Conservation (phyloP, 2,797 vertebrate genomes). For the Macropodus opercularis region DNA sequence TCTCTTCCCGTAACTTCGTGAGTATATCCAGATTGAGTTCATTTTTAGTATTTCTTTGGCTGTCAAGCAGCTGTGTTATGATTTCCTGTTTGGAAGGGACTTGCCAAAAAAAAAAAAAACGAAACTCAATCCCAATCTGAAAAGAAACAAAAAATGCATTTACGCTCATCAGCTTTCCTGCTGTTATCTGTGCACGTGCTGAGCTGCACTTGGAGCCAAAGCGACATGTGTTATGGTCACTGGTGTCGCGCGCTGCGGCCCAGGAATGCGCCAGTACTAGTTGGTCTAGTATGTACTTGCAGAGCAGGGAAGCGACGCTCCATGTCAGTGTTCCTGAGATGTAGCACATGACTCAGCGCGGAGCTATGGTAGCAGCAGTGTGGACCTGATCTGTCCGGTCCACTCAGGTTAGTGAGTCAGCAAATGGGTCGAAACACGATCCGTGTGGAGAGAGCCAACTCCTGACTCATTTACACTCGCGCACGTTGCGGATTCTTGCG, state of each 20-base stretch:
- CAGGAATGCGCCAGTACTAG: constrained; percentile 38
- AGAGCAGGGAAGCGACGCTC: constrained; percentile 16
- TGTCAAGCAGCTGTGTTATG: neutral
- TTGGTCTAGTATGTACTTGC: constrained; percentile 18
- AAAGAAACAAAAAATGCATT: constrained; percentile 3
- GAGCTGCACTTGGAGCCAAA: constrained; percentile 4
- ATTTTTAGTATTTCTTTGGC: neutral
- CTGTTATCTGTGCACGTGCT: constrained; percentile 8
- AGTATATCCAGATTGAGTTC: neutral
- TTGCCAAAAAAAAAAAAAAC: neutral
- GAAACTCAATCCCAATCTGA: neutral
- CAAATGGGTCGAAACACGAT: constrained; percentile 57
- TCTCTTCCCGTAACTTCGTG: neutral
- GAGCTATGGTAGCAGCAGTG: constrained; percentile 40
- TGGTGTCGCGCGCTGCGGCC: neutral
- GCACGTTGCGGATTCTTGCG: constrained; percentile 22
- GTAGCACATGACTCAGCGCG: constrained; percentile 50
- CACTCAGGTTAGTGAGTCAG: constrained; percentile 66
- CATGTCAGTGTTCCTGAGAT: constrained; percentile 26
- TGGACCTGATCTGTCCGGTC: constrained; percentile 20
- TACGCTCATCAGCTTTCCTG: neutral
- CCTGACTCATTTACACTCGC: constrained; percentile 32
- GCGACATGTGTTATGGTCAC: constrained; percentile 16
- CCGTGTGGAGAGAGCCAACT: constrained; percentile 9
- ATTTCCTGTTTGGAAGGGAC: neutral